Evolutionary conservation across 2,113 vertebrate genomes (phyloP), one percentile per base, ranked within the genome.

Genomic region (Callaeas wilsoni): DNA sequence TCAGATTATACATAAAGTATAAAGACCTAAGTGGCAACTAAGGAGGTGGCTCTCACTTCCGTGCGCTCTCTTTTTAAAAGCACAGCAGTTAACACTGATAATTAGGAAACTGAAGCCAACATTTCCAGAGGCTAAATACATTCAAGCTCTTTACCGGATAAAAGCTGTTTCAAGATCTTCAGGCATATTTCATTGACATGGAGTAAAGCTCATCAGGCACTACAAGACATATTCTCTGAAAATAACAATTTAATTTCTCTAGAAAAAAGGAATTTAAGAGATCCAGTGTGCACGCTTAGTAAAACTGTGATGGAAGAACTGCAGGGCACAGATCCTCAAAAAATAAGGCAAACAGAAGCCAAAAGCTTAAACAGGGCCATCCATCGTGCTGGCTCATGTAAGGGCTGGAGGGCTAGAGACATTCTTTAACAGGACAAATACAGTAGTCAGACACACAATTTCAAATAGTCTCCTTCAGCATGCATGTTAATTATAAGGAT

Each of bases 401-500:
- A 67, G 83, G 42, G n/a, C n/a, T n/a, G n/a, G n/a, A 33, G 39
- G 56, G 32, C 87, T 65, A 77, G 5, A 91, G 19, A 84, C 85
- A 75, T 47, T 92, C 59, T 80, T 49, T 39, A 62, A 20, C 4
- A 68, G 35, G 46, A 83, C 79, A 90, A 79, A 69, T 21, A 33
- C 19, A 73, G 33, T 13, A 91, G 84, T 49, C 68, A 91, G 22
- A 80, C 46, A 90, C 59, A 74, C 16, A 85, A 15, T 87, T 91
- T 94, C 74, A 87, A 93, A 29, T 70, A 80, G 10, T 93, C 63
- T 79, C 87, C 73, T 95, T 89, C 83, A 96, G 93, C 98, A 98
- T 98, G 98, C 98, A 95, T 35, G 71, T 92, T 97, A 96, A 80
- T 93, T 42, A 7, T 42, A 87, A 96, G 96, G 97, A 97, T 97